Conservation (phyloP, 2,888 invertebrate species). For the Thysanoteuthis rhombus region DNA sequence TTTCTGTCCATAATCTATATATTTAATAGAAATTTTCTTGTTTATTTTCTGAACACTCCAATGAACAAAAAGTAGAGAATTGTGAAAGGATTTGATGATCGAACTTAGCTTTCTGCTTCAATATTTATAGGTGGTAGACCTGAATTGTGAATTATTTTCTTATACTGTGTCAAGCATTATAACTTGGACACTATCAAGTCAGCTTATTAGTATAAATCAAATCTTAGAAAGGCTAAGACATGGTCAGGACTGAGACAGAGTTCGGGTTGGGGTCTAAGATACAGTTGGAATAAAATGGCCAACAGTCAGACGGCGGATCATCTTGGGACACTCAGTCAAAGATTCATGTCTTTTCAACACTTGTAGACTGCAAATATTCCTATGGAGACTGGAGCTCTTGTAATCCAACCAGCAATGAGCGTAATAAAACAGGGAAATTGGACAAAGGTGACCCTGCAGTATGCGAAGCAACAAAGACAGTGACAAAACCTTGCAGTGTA, state of each 20-base stretch:
- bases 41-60: no score
- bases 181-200: no score
- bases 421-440: slow-evolving; percentile 46
- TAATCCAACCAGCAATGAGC: slow-evolving; percentile 42
- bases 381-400: slow-evolving; percentile 45
- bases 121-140: no score
- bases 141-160: no score
- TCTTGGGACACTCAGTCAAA: slow-evolving; percentile 28
- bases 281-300: background rate
- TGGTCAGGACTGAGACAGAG: no score
- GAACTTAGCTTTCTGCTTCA: no score
- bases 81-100: no score
- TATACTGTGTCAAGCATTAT: no score
- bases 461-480: slow-evolving; percentile 48
- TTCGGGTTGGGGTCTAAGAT: background rate
- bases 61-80: no score
- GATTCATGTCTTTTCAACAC: slow-evolving; percentile 17
- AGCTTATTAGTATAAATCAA: no score
- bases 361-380: slow-evolving; percentile 44
- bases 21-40: no score
- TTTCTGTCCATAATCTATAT: no score
- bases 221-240: background rate
- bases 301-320: background rate
- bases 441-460: slow-evolving; percentile 44
- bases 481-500: slow-evolving; percentile 49